Conservation (phyloP, 2,888 invertebrate genomes). For the Cremastobaeus sp. region DNA sequence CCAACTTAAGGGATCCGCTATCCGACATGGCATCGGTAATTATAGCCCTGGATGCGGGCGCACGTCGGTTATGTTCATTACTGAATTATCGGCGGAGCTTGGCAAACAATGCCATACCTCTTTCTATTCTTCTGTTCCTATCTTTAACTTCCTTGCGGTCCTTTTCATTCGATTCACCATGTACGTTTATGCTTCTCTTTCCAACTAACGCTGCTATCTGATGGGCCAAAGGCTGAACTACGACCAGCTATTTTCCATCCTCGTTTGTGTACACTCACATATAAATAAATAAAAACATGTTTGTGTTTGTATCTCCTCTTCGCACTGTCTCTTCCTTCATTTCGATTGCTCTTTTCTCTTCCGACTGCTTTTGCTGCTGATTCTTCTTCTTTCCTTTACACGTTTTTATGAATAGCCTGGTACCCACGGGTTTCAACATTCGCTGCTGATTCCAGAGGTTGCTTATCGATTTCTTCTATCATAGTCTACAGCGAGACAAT, state of each 20-base stretch:
- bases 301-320: conserved; percentile 23
- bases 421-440: conserved; percentile 56
- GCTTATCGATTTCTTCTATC: conserved; percentile 60
- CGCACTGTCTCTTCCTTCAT: conserved; percentile 6
- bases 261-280: conserved; percentile 45
- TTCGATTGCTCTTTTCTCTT: conserved; percentile 23
- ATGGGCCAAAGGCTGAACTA: conserved; percentile 74
- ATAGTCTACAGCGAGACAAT: conserved; percentile 59
- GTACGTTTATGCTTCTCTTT: conserved; percentile 57
- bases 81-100: conserved; percentile 77
- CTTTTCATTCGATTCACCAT: conserved; percentile 48
- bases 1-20: conserved; percentile 76
- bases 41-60: conserved; percentile 76
- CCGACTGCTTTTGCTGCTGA: conserved; percentile 30
- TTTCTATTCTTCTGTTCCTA: conserved; percentile 60
- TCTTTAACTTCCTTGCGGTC: conserved; percentile 36
- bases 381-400: conserved; percentile 47
- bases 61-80: conserved; percentile 77
- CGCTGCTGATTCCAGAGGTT: conserved; percentile 51
- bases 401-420: conserved; percentile 50
- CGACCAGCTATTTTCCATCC: conserved; percentile 66
- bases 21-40: conserved; percentile 78
- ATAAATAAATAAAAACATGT: conserved; percentile 36
- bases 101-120: conserved; percentile 73
- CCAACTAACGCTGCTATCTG: conserved; percentile 68